Conservation (phyloP, 2,888 invertebrate species). For the Neoscelio sp. region DNA sequence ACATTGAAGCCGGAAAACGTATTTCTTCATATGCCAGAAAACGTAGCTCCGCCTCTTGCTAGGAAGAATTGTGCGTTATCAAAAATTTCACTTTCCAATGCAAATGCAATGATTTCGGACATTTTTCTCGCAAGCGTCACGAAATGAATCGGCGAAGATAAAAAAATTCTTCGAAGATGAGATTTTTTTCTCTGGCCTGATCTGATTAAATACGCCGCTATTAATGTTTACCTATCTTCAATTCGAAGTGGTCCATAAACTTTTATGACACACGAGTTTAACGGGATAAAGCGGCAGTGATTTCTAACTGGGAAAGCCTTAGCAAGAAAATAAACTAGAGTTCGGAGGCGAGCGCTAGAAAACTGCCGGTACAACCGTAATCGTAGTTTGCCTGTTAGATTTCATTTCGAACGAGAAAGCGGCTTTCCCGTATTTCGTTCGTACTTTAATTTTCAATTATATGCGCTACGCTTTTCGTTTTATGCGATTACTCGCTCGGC, state of each 20-base stretch:
- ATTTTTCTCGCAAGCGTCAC: background rate
- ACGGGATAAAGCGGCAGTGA: conserved; percentile 57
- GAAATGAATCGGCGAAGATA: background rate
- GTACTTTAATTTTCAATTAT: conserved; percentile 67
- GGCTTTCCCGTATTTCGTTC: conserved; percentile 55
- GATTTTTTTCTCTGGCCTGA: conserved; percentile 8
- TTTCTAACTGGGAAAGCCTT: conserved; percentile 63
- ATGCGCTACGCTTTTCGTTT: conserved; percentile 63
- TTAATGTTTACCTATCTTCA: conserved; percentile 63
- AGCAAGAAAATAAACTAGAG: conserved; percentile 67
- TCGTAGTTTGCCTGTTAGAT: conserved; percentile 63
- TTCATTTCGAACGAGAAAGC: conserved; percentile 65
- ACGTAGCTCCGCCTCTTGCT: too few species aligned
- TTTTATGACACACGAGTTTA: conserved; percentile 67
- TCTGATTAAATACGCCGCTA: conserved; percentile 61
- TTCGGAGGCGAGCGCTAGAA: conserved; percentile 54
- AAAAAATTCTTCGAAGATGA: conserved; percentile 41
- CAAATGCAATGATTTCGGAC: too few species aligned
- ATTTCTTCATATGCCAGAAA: too few species aligned
- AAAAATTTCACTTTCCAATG: too few species aligned
- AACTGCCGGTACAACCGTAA: conserved; percentile 59
- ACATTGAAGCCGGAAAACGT: too few species aligned
- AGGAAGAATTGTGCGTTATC: too few species aligned
- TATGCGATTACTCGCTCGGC: conserved; percentile 41
- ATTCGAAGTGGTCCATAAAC: conserved; percentile 61